Conservation (phyloP, 2,113 vertebrate species). For the Sorex fumeus region DNA sequence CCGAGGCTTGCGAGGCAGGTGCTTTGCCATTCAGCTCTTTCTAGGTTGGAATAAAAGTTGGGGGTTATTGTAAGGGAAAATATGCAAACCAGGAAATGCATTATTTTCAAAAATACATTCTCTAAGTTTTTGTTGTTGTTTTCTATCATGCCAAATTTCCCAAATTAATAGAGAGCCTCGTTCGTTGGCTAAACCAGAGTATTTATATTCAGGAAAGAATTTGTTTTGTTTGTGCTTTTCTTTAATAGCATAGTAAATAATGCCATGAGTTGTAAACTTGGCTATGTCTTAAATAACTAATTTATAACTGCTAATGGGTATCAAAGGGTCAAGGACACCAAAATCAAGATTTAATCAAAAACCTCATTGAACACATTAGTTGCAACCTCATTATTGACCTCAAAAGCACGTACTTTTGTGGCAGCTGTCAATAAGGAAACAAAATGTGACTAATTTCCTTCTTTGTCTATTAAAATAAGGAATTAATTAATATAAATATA, state of each 20-base stretch:
- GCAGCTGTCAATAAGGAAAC: constrained; percentile 47
- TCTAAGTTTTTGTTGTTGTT: not conserved
- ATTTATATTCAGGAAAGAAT: constrained; percentile 8
- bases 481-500: constrained; percentile 75
- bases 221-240: not conserved
- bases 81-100: not conserved
- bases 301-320: constrained; percentile 42
- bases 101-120: not conserved
- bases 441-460: constrained; percentile 64
- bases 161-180: constrained; percentile 15
- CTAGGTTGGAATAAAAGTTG: no score
- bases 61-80: not conserved
- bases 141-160: constrained; percentile 6
- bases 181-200: constrained; percentile 27
- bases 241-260: constrained; percentile 54
- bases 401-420: not conserved
- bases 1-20: no score
- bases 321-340: constrained; percentile 62
- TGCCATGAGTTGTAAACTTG: constrained; percentile 30
- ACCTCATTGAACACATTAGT: constrained; percentile 44
- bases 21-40: no score
- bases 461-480: constrained; percentile 22
- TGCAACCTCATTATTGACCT: constrained; percentile 46
- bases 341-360: constrained; percentile 58
- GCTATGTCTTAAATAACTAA: not conserved